Percentiles rank a stretch among this genome's conserved stretches.
Conservation (phyloP, 1,140 invertebrate genomes). For the Pseudomyrmex sp. region DNA sequence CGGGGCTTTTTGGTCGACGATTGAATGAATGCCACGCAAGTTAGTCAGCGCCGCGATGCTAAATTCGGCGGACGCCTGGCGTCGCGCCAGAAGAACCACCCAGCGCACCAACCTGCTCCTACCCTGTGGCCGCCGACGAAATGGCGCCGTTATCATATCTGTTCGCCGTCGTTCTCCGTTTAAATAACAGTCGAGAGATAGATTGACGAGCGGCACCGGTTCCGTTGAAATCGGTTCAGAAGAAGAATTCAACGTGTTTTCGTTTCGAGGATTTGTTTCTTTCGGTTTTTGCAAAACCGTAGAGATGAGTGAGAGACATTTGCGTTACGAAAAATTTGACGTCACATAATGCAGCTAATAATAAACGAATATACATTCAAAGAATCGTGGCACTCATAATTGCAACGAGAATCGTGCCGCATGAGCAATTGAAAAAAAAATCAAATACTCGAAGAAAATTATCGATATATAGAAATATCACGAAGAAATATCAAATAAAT, state of each 20-base stretch:
- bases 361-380: background rate
- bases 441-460: no score
- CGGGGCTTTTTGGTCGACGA: slow-evolving; percentile 77
- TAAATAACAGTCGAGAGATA: slow-evolving; percentile 21
- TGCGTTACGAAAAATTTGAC: background rate
- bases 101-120: slow-evolving; percentile 85
- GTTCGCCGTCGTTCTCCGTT: slow-evolving; percentile 45
- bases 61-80: slow-evolving; percentile 84
- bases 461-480: no score
- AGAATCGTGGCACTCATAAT: no score
- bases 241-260: background rate
- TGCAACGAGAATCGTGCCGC: no score
- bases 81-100: slow-evolving; percentile 83
- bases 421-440: no score
- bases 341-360: background rate
- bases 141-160: slow-evolving; percentile 72
- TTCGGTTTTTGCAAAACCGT: background rate
- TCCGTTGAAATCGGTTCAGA: background rate
- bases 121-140: slow-evolving; percentile 69
- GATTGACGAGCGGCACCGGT: background rate
- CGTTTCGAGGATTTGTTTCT: background rate
- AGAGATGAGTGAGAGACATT: background rate
- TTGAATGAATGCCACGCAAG: slow-evolving; percentile 85
- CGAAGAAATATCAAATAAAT: no score
- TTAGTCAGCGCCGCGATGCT: slow-evolving; percentile 85